phyloP scores from a whole-genome alignment of 2,113 vertebrate genomes.

The Sapayoa aenigma region DNA sequence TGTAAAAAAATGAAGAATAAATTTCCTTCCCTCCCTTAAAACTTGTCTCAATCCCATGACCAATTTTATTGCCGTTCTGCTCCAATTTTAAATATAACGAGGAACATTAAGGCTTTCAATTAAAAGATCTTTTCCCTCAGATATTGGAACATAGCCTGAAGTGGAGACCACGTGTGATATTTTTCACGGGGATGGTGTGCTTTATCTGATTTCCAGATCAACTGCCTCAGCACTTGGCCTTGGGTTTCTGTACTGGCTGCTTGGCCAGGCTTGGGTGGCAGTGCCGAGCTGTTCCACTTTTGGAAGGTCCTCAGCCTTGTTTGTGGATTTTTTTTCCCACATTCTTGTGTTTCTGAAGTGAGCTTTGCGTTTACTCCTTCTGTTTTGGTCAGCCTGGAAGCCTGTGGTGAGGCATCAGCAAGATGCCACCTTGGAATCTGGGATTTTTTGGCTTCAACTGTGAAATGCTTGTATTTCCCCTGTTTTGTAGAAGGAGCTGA shows the following conservation, averaged over 20 bases:
- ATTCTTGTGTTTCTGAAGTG: not conserved
- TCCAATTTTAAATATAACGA: conserved; percentile 52
- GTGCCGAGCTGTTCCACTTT: not conserved
- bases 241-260: accelerated
- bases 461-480: not conserved
- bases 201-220: conserved; percentile 16
- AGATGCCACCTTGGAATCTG: not conserved
- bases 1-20: not conserved
- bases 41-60: conserved; percentile 24
- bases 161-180: not conserved
- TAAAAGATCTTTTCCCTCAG: conserved; percentile 48
- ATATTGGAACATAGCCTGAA: conserved; percentile 48
- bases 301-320: not conserved
- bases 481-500: not conserved
- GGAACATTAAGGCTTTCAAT: conserved; percentile 53
- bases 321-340: not conserved
- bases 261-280: not conserved
- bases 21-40: conserved; percentile 28
- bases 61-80: conserved; percentile 44
- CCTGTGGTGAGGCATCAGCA: not conserved
- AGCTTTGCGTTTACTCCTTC: not conserved
- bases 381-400: not conserved
- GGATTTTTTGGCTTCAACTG: not conserved
- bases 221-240: not conserved
- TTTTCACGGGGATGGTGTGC: not conserved